Evolutionary conservation across 1,140 invertebrate species (phyloP).

Genomic region (Sitodiplosis mosellana): DNA sequence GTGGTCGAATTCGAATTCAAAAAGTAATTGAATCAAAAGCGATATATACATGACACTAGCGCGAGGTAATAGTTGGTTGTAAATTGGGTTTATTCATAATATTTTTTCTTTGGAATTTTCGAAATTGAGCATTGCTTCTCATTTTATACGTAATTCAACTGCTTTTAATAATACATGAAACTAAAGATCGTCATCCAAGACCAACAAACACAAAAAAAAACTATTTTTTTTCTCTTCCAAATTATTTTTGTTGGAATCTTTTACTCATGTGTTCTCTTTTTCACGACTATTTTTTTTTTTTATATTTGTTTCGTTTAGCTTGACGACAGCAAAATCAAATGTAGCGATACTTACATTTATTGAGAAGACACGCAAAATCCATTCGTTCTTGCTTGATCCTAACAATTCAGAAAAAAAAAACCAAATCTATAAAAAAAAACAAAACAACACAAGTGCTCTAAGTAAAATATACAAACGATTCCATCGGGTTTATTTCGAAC

Average conservation of each 20-base stretch:
- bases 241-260: no score
- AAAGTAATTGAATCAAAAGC: background rate
- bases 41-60: background rate
- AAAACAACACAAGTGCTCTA: no score
- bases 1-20: background rate
- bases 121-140: no score
- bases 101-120: background rate
- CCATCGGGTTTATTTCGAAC: no score
- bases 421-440: background rate
- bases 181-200: no score
- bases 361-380: slow-evolving; percentile 23
- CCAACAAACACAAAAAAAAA: no score
- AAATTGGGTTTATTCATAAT: no score
- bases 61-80: no score
- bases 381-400: slow-evolving; percentile 6
- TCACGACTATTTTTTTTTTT: background rate
- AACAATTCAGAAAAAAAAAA: background rate
- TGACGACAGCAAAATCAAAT: slow-evolving; percentile 26
- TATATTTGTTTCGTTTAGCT: slow-evolving; percentile 14
- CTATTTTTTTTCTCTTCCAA: background rate
- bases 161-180: no score
- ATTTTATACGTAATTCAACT: background rate
- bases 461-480: no score
- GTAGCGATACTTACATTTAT: slow-evolving; percentile 48
- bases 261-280: background rate